Conservation (phyloP, 2,797 vertebrate genomes). For the Myotis daubentonii region DNA sequence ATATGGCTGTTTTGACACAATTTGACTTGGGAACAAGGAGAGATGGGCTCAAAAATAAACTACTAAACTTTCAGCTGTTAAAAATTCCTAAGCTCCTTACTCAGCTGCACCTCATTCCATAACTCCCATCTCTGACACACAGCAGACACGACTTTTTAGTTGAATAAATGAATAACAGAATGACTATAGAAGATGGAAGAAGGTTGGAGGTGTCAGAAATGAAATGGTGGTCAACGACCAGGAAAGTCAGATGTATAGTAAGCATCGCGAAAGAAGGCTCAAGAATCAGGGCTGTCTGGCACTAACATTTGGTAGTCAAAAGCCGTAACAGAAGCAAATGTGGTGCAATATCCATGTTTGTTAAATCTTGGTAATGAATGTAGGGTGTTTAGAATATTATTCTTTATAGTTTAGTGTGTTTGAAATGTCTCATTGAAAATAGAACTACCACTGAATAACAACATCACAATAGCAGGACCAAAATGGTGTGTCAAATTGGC, state of each 20-base stretch:
- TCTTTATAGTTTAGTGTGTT: background rate
- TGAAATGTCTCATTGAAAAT: conserved; percentile 1
- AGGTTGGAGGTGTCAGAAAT: background rate
- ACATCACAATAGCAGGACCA: background rate
- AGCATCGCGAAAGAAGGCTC: background rate
- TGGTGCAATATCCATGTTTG: background rate
- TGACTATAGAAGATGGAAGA: background rate
- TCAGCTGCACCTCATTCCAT: background rate
- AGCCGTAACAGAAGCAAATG: background rate
- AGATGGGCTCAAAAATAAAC: conserved; percentile 8
- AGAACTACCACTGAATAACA: background rate
- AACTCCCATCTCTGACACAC: background rate
- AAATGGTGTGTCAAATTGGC: background rate
- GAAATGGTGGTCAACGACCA: background rate
- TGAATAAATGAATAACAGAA: background rate
- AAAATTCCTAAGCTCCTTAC: background rate
- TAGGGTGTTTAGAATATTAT: background rate
- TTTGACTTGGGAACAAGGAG: background rate
- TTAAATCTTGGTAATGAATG: background rate
- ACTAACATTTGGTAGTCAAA: background rate
- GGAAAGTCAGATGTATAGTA: background rate
- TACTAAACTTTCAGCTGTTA: background rate
- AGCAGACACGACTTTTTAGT: background rate
- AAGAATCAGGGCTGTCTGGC: background rate
- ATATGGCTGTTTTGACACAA: background rate